These are phyloP conservation scores for Rhegmatorhina hoffmannsi DNA, from an alignment of 2,113 vertebrate genomes.

Conservation along the genomic window DNA sequence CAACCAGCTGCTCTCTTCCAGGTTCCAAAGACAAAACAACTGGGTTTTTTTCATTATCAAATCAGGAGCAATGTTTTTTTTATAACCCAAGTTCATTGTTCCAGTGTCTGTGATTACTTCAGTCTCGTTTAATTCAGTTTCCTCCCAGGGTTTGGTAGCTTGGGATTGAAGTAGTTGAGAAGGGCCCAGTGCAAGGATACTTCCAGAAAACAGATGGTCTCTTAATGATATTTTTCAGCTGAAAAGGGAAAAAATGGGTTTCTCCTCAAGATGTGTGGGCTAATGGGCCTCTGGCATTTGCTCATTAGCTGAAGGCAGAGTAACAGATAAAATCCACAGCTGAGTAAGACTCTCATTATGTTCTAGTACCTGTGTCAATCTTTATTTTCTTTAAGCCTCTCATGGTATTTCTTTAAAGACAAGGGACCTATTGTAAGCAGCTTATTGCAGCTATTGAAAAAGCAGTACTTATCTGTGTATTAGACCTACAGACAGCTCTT, in stretches of 20 bases:
- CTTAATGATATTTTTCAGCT: background rate
- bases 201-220: background rate
- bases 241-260: background rate
- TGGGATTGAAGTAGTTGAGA: background rate
- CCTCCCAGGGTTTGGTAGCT: background rate
- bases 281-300: background rate
- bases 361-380: background rate
- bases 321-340: background rate
- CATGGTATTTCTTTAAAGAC: background rate
- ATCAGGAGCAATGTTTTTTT: background rate
- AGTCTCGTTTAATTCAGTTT: constrained; percentile 23
- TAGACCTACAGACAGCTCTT: background rate
- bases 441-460: background rate
- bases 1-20: constrained; percentile 1
- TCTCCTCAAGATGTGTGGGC: background rate
- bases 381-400: background rate
- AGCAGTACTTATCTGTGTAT: background rate
- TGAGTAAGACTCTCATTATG: background rate
- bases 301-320: background rate
- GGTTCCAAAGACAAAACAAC: constrained; percentile 48
- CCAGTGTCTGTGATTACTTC: constrained; percentile 18
- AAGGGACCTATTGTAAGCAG: background rate
- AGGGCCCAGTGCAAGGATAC: background rate
- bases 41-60: constrained; percentile 23
- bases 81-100: constrained; percentile 16